phyloP scores from a whole-genome alignment of 2,797 vertebrate species.

The Amniataba percoides region DNA sequence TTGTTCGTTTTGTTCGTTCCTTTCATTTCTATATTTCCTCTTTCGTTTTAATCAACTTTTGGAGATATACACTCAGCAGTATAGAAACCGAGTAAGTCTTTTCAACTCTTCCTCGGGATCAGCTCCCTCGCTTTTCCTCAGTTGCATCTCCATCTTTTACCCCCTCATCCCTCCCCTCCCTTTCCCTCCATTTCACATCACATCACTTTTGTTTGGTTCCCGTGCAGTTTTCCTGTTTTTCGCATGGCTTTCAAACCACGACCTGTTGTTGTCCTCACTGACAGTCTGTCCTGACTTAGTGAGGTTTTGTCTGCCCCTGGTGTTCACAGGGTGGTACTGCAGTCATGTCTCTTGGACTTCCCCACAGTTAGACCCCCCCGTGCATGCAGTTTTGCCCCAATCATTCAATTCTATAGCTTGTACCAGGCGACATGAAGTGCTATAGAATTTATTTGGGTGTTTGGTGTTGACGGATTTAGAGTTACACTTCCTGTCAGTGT shows the following conservation, averaged over 20 bases:
- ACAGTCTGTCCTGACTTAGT: constrained; percentile 34
- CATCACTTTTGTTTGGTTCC: constrained; percentile 45
- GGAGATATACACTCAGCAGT: constrained; percentile 87
- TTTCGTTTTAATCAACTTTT: constrained; percentile 76
- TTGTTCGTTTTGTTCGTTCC: constrained; percentile 69
- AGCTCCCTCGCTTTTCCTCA: constrained; percentile 46
- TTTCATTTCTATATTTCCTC: constrained; percentile 78
- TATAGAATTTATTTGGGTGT: constrained; percentile 3
- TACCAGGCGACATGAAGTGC: neutral
- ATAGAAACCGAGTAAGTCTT: constrained; percentile 88
- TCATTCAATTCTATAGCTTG: constrained; percentile 31
- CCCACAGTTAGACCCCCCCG: constrained; percentile 29
- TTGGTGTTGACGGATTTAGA: neutral
- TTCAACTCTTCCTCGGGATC: constrained; percentile 69
- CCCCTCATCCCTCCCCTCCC: constrained; percentile 9
- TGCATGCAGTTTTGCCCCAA: constrained; percentile 65
- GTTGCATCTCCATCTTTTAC: constrained; percentile 50
- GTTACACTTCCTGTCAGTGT: neutral
- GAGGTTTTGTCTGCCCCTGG: constrained; percentile 61
- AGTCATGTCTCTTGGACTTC: constrained; percentile 18
- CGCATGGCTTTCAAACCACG: constrained; percentile 72
- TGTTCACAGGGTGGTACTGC: constrained; percentile 48
- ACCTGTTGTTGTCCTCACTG: constrained; percentile 51
- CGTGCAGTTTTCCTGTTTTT: constrained; percentile 51
- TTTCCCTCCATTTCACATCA: constrained; percentile 4